These are phyloP conservation scores for Stenodera caucasica DNA, from an alignment of 2,888 invertebrate genomes.

Conservation along the genomic window DNA sequence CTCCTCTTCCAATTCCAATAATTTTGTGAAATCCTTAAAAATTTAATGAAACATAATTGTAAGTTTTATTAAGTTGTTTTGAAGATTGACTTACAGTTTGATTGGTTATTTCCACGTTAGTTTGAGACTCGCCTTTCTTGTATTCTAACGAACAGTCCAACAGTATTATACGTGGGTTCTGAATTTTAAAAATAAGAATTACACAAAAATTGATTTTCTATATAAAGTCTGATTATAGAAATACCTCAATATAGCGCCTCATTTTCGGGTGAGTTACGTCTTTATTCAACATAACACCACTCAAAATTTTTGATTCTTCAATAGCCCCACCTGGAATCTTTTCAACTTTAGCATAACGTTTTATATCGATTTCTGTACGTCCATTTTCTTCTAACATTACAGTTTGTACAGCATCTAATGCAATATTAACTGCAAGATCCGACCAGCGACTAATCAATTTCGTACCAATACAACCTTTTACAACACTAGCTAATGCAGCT, in stretches of 20 bases:
- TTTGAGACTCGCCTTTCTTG: conserved; percentile 99
- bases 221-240: background rate
- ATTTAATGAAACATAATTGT: no score
- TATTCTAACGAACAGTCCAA: conserved; percentile 97
- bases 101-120: conserved; percentile 92
- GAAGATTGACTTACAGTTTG: conserved; percentile 74
- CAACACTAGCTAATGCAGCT: conserved; percentile 82
- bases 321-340: conserved; percentile 95
- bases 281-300: conserved; percentile 97
- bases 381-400: conserved; percentile 88
- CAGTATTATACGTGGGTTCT: conserved; percentile 93
- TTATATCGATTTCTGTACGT: conserved; percentile 94
- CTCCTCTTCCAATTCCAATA: conserved; percentile 95
- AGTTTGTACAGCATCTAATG: conserved; percentile 91
- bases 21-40: conserved; percentile 83
- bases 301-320: conserved; percentile 90
- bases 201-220: no score
- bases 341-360: conserved; percentile 94
- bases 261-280: conserved; percentile 99
- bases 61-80: no score
- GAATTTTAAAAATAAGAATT: conserved; percentile 12
- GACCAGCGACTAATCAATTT: conserved; percentile 97
- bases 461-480: conserved; percentile 91
- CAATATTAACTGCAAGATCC: conserved; percentile 93
- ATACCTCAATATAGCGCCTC: conserved; percentile 77